Evolutionary conservation across 1,140 invertebrate genomes (phyloP), one percentile per base, ranked within the genome.

Genomic region (Cherax destructor): DNA sequence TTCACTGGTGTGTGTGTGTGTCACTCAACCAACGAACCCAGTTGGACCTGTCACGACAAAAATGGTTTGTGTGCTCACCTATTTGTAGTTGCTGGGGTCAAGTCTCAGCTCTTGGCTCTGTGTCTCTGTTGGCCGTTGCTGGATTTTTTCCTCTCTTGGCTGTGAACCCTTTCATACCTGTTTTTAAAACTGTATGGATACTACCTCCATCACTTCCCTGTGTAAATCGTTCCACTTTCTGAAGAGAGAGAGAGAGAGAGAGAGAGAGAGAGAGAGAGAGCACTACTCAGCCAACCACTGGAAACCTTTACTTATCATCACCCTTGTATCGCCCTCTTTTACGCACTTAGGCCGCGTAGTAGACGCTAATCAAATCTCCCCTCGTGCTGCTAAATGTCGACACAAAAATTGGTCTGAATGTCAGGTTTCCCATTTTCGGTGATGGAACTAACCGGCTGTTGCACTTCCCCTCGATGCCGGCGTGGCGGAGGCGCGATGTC

Each of bases 391-490:
- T 91, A 91, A 91, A 91, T 91, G 88, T 91, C 88, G 88, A 91
- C 88, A 85, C 88, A 89, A 89, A 89, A 89, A 89, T 91, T 91
- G 81, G 81, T 91, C 61, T 85, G 83, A 91, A 91, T 91, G 88
- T 91, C 88, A 91, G 88, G 88, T 91, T 91, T 91, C 88, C 81
- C 88, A 91, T 91, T 91, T 91, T 91, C 88, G 83, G 88, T 85
- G 88, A 91, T 91, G 88, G 83, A 84, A 84, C 76, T 52, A 91
- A 91, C 88, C 88, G 88, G 88, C 88, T 91, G 88, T 91, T 91
- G 88, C 88, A 91, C 88, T 91, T 91, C 88, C 88, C 88, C 88
- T 91, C 88, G 52, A 69, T 24, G 49, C 65, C 79, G 59, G 56
- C 56, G 50, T 84, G 88, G 81, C 83, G 52, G 81, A 84, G 86